Evolutionary conservation across 2,888 invertebrate genomes (phyloP), one percentile per base, ranked within the genome.

Genomic region (Tyria jacobaeae): DNA sequence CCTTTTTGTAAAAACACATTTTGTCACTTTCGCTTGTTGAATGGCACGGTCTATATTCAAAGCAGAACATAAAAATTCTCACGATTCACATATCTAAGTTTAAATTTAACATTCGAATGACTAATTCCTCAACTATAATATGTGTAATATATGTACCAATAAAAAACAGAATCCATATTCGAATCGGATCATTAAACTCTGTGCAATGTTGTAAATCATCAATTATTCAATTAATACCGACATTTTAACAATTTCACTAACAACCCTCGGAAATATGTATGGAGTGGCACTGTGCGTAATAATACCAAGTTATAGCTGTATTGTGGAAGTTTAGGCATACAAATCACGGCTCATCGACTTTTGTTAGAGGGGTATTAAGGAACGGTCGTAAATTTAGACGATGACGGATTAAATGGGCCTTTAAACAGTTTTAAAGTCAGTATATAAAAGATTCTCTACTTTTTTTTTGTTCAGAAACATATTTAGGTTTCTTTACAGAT

Each of bases 271-370:
- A 71, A 71, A 77, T n/a, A n/a, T 80, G 76, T 76, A 78, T 59
- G 78, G 78, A 83, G 81, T 82, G 68, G 69, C 78, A 71, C 73
- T 64, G 73, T 78, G 78, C 73, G 80, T 79, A 82, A 84, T 87
- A 83, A 85, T 80, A 80, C 80, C 79, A 79, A 87, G 81, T 87
- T 87, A 88, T 86, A 82, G 84, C 83, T 72, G 82, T 82, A 88
- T 90, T 90, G 90, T 90, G 87, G 89, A 88, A 88, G 81, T 89
- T 90, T 89, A 88, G 86, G 89, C 89, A 87, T 85, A 88, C 86
- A 87, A 85, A 91, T 87, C 89, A 92, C 86, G 93, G 90, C 84
- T 90, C 93, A 93, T 92, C 88, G 89, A 92, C 75, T 90, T 90
- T 90, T 89, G 90, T 91, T 89, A 80, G 84, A 79, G 83, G 89